Base-by-base conservation (phyloP, 2,113 vertebrate species). In the Macroglossus sobrinus region DNA sequence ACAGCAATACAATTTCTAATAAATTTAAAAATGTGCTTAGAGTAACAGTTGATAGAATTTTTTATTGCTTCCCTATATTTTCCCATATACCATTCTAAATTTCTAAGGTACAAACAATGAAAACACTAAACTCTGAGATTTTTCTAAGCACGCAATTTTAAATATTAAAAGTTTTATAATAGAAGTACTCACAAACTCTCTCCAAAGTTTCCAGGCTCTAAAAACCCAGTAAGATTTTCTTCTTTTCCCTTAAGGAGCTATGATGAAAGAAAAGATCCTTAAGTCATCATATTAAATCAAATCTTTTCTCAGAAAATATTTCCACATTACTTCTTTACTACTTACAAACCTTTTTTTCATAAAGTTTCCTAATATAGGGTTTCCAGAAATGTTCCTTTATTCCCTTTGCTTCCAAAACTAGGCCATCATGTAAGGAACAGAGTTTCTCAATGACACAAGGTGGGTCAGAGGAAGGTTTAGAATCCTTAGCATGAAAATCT, bases 311-410 rank as follows among this genome's bases (percentile, higher is more conserved):
- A 95, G 80, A 94, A 90, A 88, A 35, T 10, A n/a, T 81, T 74
- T 94, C 79, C 85, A 50, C 38, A 7, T 87, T 43, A 64, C 21
- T 91, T 93, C 22, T 85, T 59, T 14, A 59, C 38, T 43, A 81
- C 24, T 69, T 80, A 94, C 97, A 66, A 78, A 99, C 99, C 99
- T 99, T 99, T 98, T 99, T 99, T 84, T 99, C 99, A 93, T 99
- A 99, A 57, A 99, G 99, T 45, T 99, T 99, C 94, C 99, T 98
- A 93, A 99, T 99, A 91, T 99, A 99, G 0, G 99, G 99, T 93
- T 99, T 99, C 99, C 99, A 99, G 97, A 99, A 99, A 97, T 99
- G 99, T 59, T 99, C 99, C 91, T 99, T 99, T 96, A 99, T 99
- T 24, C 99, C 99, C 96, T 99, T 99, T 76, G 99, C 99, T 98